Conservation (phyloP, 2,797 vertebrate genomes). For the Acanthornis magna region DNA sequence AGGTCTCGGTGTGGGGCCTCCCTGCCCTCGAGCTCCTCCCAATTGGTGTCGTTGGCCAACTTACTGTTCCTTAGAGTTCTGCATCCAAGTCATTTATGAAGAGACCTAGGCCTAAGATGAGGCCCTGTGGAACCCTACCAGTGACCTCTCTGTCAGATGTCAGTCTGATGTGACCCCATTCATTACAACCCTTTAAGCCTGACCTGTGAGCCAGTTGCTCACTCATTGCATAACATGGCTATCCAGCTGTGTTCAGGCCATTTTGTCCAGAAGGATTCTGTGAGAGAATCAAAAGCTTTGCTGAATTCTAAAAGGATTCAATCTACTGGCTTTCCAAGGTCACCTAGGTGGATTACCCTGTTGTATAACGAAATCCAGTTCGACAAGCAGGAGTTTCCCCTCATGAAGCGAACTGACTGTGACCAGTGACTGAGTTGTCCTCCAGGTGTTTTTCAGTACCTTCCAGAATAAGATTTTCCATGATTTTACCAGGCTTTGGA, state of each 20-base stretch:
- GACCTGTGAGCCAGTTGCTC: background rate
- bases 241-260: background rate
- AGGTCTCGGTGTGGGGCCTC: background rate
- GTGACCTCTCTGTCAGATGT: background rate
- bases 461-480: background rate
- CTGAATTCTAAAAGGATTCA: background rate
- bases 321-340: background rate
- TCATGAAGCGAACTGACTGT: background rate
- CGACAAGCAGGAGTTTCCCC: background rate
- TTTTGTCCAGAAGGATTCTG: background rate
- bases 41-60: rapidly evolving
- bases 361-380: background rate
- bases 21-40: background rate
- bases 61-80: background rate
- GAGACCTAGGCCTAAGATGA: background rate
- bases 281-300: background rate
- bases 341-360: background rate
- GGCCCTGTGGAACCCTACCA: background rate
- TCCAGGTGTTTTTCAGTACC: background rate
- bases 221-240: rapidly evolving
- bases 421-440: background rate
- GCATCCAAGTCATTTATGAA: background rate
- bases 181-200: background rate
- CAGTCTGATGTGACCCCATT: background rate
- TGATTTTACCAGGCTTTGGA: background rate